Evolutionary conservation across 2,888 invertebrate genomes (phyloP), one percentile per base, ranked within the genome.

Genomic region (Chloroclystis v-ata): DNA sequence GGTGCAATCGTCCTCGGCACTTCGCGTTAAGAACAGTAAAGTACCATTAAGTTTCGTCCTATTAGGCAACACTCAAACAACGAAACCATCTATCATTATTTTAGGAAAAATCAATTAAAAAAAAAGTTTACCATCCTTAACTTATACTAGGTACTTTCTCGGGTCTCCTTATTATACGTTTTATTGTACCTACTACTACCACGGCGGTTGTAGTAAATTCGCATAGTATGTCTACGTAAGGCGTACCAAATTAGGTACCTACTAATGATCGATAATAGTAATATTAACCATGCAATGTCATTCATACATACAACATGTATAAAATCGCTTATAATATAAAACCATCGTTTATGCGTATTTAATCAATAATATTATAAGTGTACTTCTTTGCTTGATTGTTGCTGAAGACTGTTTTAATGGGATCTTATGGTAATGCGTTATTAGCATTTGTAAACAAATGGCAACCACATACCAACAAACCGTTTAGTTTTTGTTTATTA

Each of bases 381-480:
- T 28, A 29, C 35, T 46, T 46, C 35, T 37, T 50, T 43, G 45
- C 42, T 49, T 41, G 11, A 28, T 37, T 14, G 38, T 33, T 35
- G 40, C 29, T 43, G 37, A n/a, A n/a, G n/a, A 25, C 25, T 26
- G 14, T 16, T 13, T 41, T 30, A 41, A 40, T 12, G 38, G 28
- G 29, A 12, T 28, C 40, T 38, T 42, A 45, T 39, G 42, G 42
- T 50, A 46, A 50, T 46, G 26, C 11, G 9, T 29, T 10, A 46
- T 50, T 39, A 46, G 33, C 43, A 46, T 50, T 46, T 35, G 43
- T 50, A 50, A 50, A 50, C 43, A 50, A 46, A 20, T 5, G 20
- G 20, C 20, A 20, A 26, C 28, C 28, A 14, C 16, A 28, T 4
- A 33, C 11, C 25, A 20, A 26, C 32, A 28, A 10, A 10, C 42